Evolutionary conservation across 2,797 vertebrate species (phyloP), one percentile per base, ranked within the genome.

Genomic region (Sandelia bainsii): DNA sequence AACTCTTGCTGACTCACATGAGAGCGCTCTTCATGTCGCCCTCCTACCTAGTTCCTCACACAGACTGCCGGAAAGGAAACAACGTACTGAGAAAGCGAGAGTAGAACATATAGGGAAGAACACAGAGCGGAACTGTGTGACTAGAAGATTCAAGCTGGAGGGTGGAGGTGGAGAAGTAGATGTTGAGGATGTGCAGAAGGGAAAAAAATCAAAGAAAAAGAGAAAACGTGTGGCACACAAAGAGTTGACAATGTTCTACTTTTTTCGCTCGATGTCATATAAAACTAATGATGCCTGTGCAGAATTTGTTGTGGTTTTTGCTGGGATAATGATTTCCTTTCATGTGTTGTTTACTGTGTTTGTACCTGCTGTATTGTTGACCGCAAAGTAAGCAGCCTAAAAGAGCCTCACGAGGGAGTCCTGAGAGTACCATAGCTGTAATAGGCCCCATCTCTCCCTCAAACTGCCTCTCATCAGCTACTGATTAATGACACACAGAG

Each of bases 401-500:
- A 76, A 81, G 54, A 78, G 77, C 70, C 76, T 74, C 40, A 48
- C 52, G 29, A 66, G 50, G 17, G 53, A 78, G 87, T 82, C 85
- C 90, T 81, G 60, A 82, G 89, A 87, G 88, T 64, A 50, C 83
- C 66, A 37, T 80, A 49, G 84, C 73, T 40, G 84, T 87, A 90
- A 92, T 84, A 72, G 87, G 75, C 78, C 77, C 84, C 86, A 78
- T 88, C 87, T 85, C 83, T 78, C 71, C 78, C 72, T 76, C 86
- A 82, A 83, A 87, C 90, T 78, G 80, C 81, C 79, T 86, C 88
- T 90, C 90, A 90, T 93, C 89, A 91, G 74, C 72, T 8, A 16
- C 91, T 92, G 91, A 93, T 92, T 93, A 91, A 92, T 89, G 86
- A 83, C 81, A 91, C 86, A 86, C 83, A 74, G 69, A 82, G 80